Conservation (phyloP, 1,140 invertebrate species). For the Colletes gigas region DNA sequence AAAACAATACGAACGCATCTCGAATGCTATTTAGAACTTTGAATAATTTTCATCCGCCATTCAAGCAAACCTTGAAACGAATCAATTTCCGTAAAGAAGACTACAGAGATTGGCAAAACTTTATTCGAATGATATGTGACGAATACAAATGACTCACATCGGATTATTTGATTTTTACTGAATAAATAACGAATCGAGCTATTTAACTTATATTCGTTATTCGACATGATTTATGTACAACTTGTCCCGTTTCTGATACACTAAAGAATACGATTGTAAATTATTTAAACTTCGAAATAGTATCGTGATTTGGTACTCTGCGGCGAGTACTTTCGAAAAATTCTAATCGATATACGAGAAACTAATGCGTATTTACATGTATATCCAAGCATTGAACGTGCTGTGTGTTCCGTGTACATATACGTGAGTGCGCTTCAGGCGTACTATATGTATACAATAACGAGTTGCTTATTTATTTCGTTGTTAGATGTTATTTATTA, state of each 20-base stretch:
- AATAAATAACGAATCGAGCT: too few relatives aligned
- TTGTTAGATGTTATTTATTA: slow-evolving; percentile 78
- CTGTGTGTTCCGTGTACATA: slow-evolving; percentile 43
- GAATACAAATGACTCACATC: too few relatives aligned
- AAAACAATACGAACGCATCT: slow-evolving; percentile 6
- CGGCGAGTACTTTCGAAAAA: background rate
- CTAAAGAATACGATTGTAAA: background rate
- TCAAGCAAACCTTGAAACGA: too few relatives aligned
- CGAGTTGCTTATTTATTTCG: slow-evolving; percentile 74
- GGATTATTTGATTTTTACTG: too few relatives aligned
- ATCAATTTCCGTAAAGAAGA: too few relatives aligned
- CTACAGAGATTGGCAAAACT: background rate
- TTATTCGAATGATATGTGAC: too few relatives aligned
- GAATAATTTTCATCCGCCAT: background rate
- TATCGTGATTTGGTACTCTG: slow-evolving; percentile 4
- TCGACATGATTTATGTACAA: too few relatives aligned
- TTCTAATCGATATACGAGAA: slow-evolving; percentile 16
- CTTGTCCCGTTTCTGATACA: too few relatives aligned
- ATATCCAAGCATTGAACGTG: slow-evolving; percentile 36
- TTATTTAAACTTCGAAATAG: slow-evolving; percentile 48
- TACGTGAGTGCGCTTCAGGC: slow-evolving; percentile 20
- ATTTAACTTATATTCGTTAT: too few relatives aligned
- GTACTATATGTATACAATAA: slow-evolving; percentile 62
- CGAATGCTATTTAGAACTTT: slow-evolving; percentile 15
- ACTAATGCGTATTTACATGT: slow-evolving; percentile 34